Base-by-base conservation (phyloP, 2,888 invertebrate genomes). In the Pollenia angustigena region DNA sequence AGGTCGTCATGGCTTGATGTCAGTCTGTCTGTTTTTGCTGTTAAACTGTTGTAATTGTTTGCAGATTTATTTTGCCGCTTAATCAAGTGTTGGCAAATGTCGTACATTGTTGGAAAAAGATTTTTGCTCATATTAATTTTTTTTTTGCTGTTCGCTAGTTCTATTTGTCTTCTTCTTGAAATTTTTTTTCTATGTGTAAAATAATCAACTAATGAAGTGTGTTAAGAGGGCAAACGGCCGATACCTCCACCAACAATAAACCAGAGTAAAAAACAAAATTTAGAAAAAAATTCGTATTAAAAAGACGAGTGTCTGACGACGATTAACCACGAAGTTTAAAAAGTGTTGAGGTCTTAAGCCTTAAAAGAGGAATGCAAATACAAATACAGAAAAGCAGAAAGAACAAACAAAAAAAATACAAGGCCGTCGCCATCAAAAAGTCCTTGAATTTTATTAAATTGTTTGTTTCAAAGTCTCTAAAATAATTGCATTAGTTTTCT, bases 141-240 rank as follows among this genome's bases (percentile, higher is more conserved):
- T 68, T 71, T 68, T 6, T 56, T 23, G n/a, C 16, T 54, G 10
- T 62, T 16, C 14, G 18, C n/a, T 69, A 68, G 68, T 69, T 44
- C 14, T 60, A 40, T 62, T 50, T 50, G 40, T 71, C 50, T 18
- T 74, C 54, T 18, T 58, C 9, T 42, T 71, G 11, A 0, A 6
- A 32, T 32, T 64, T 10, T 1, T 52, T 52, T 42, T 42, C 50
- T 56, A 16, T 69, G 50, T 79, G 54, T 46, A 14, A 69, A 32
- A 74, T 84, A 81, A 75, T 80, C 84, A 88, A 81, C 89, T 92
- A 92, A 92, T 92, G 92, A 92, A 92, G 90, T 92, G 92, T 92
- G 92, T 92, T 92, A 92, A 92, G 92, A 92, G 92, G 92, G 90
- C 92, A 92, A 89, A 89, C 72, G 81, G 72, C 64, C 81, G 81